Conservation (phyloP, 2,797 vertebrate genomes). For the Ceryle rudis region DNA sequence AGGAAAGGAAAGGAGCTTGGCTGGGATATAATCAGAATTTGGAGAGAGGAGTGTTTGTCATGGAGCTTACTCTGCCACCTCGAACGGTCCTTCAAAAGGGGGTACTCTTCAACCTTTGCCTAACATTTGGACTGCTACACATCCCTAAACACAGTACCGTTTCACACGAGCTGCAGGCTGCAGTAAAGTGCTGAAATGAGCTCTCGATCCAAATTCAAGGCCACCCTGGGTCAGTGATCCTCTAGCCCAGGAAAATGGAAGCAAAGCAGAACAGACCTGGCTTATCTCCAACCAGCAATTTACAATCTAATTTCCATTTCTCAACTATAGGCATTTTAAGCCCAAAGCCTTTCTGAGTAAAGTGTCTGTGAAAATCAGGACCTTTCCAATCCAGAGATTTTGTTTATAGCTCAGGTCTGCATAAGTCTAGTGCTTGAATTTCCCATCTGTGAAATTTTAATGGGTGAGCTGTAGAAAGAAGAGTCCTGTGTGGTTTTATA, state of each 20-base stretch:
- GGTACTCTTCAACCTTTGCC: neutral
- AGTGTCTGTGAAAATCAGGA: neutral
- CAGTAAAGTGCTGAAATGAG: neutral
- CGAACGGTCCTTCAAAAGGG: neutral
- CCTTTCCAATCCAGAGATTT: neutral
- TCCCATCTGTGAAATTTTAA: conserved; percentile 52
- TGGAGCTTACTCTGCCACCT: neutral
- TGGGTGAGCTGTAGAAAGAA: neutral
- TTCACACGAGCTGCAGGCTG: neutral
- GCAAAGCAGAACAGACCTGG: neutral
- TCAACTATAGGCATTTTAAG: neutral
- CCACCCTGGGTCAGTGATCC: neutral
- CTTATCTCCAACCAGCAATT: neutral
- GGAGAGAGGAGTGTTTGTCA: neutral
- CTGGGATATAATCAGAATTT: neutral
- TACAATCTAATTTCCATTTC: conserved; percentile 24
- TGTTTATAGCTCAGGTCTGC: conserved; percentile 16
- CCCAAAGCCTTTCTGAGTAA: conserved; percentile 13
- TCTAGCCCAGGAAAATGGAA: neutral
- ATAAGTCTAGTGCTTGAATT: neutral
- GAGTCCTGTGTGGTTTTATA: neutral
- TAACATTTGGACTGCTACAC: neutral
- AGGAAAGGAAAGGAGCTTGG: neutral
- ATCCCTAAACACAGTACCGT: neutral
- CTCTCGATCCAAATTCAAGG: neutral